Conservation (phyloP, 2,888 invertebrate genomes). For the Ceramica pisi region DNA sequence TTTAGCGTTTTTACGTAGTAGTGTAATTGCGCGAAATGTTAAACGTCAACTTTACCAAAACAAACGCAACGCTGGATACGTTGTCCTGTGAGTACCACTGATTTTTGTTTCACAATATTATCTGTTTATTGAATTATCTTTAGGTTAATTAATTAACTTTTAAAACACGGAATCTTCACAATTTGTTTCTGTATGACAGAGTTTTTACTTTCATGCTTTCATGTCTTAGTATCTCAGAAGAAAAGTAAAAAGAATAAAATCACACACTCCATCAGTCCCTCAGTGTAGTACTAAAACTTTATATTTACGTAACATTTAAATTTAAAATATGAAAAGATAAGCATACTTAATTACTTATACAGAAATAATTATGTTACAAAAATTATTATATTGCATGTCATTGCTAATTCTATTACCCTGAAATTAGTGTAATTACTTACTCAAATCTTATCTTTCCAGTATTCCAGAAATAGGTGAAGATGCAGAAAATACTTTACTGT, state of each 20-base stretch:
- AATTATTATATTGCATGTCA: neutral
- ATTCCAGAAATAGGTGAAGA: slow-evolving; percentile 97
- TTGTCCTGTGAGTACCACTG: slow-evolving; percentile 92
- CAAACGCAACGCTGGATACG: slow-evolving; percentile 92
- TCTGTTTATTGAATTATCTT: neutral
- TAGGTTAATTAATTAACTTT: neutral
- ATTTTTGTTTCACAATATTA: slow-evolving; percentile 33
- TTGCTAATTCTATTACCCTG: neutral
- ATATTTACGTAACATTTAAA: slow-evolving; percentile 46
- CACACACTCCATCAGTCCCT: neutral
- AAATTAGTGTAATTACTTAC: neutral
- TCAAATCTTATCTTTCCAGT: slow-evolving; percentile 79
- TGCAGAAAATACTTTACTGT: slow-evolving; percentile 94
- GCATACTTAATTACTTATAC: too few species aligned
- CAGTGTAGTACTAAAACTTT: neutral
- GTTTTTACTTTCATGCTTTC: too few species aligned
- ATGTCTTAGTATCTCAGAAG: too few species aligned
- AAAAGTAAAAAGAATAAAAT: neutral
- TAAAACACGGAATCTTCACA: neutral
- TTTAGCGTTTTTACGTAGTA: slow-evolving; percentile 85
- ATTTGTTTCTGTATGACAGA: neutral
- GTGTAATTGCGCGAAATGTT: slow-evolving; percentile 81
- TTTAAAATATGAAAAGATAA: neutral
- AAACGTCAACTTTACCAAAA: slow-evolving; percentile 84
- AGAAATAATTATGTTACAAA: too few species aligned